Evolutionary conservation across 2,113 vertebrate species (phyloP), one percentile per base, ranked within the genome.

Genomic region (Calidris pugnax): DNA sequence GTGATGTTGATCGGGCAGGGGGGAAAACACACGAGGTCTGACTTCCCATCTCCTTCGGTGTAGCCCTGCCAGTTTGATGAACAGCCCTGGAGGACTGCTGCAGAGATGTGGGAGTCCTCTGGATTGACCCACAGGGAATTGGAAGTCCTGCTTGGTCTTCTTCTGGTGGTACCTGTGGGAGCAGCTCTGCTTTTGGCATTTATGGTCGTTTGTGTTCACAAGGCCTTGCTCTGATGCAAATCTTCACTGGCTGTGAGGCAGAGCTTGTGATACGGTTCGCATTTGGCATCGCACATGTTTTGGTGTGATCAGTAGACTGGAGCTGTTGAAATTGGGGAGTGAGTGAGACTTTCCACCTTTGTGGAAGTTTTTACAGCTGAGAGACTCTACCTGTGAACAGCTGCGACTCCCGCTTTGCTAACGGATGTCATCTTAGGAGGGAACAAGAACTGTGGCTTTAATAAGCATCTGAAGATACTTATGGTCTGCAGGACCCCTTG

Each of bases 201-300:
- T 22, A 9, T 0, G 3, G 41, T 4, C 48, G 26, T 12, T 86
- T 35, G 55, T 21, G 24, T 56, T 50, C 0, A 1, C 62, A 9
- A 32, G 33, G 66, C 51, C 30, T 67, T 45, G 37, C 28, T 53
- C 33, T 33, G 55, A 73, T 43, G 64, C 64, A 66, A 11, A 48
- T 33, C 22, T 26, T 55, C 8, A 4, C 45, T 50, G 28, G 32
- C 47, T 56, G 20, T 0, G 2, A 37, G 69, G n/a, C 56, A 60
- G 50, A 41, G 82, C 50, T 26, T 22, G n/a, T 24, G 50, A 21
- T 18, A 16, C 0, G 4, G 43, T 74, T 68, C 37, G 8, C 5
- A 4, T 56, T 43, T 63, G 3, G 0, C 1, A 1, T n/a, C 1
- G 2, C 48, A 3, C 1, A 1, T 45, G 27, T 69, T 75, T 33